Percentiles rank a stretch among this genome's conserved stretches.
phyloP scores from a whole-genome alignment of 2,113 vertebrate genomes.

The human region GRCh38 chr6:21840001-21840500 shows the following conservation, averaged over 20 bases:
- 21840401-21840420: slow-evolving; percentile 55
- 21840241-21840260: neutral
- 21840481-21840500: slow-evolving; percentile 56
- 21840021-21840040: neutral
- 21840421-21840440: slow-evolving; percentile 30
- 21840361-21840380: neutral
- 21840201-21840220: neutral
- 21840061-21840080: neutral
- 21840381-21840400: neutral
- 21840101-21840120: neutral
- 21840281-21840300: neutral
- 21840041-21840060: neutral
- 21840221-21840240: neutral
- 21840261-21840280: neutral
- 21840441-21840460: slow-evolving; percentile 40
- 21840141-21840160: neutral
- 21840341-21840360: neutral
- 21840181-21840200: neutral
- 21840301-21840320: slow-evolving; percentile 39
- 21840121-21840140: neutral
- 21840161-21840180: neutral
- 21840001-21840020: neutral
- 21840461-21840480: slow-evolving; percentile 53
- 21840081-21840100: neutral
- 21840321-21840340: neutral